Evolutionary conservation across 2,113 vertebrate genomes (phyloP).

Genomic region (Theristicus caerulescens): DNA sequence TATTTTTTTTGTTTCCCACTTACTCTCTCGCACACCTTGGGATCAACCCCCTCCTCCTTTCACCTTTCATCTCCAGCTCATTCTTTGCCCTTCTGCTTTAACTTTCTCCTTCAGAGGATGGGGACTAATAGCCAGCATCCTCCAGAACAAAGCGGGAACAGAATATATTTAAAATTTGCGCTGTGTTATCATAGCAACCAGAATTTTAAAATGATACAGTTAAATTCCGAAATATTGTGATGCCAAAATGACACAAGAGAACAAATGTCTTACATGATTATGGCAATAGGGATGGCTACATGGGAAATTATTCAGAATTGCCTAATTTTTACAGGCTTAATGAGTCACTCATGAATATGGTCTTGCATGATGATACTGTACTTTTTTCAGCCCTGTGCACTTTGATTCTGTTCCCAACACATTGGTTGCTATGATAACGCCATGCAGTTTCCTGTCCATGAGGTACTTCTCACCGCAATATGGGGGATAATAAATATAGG

Average conservation of each 20-base stretch:
- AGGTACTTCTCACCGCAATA: background rate
- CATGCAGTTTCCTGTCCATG: background rate
- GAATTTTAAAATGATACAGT: slow-evolving; percentile 57
- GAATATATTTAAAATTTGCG: slow-evolving; percentile 57
- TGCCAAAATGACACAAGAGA: slow-evolving; percentile 23
- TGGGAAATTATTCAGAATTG: slow-evolving; percentile 23
- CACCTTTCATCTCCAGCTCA: background rate
- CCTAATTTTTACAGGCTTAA: slow-evolving; percentile 24
- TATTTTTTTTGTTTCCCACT: background rate
- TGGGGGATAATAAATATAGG: background rate
- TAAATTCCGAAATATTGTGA: slow-evolving; percentile 29
- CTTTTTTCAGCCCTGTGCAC: background rate
- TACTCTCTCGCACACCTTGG: background rate
- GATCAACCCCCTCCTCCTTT: background rate
- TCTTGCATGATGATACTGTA: background rate
- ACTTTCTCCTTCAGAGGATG: slow-evolving; percentile 50
- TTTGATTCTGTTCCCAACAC: slow-evolving; percentile 31
- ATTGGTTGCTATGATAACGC: slow-evolving; percentile 20
- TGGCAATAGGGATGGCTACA: background rate
- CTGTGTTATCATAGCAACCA: slow-evolving; percentile 42
- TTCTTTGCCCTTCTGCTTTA: slow-evolving; percentile 48
- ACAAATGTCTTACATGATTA: slow-evolving; percentile 11
- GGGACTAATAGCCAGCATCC: slow-evolving; percentile 43
- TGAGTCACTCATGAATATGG: slow-evolving; percentile 20
- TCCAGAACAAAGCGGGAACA: slow-evolving; percentile 49